Percentiles rank a stretch among this genome's conserved stretches.
Conservation (phyloP, 2,888 invertebrate species). For the Dusona sp. region DNA sequence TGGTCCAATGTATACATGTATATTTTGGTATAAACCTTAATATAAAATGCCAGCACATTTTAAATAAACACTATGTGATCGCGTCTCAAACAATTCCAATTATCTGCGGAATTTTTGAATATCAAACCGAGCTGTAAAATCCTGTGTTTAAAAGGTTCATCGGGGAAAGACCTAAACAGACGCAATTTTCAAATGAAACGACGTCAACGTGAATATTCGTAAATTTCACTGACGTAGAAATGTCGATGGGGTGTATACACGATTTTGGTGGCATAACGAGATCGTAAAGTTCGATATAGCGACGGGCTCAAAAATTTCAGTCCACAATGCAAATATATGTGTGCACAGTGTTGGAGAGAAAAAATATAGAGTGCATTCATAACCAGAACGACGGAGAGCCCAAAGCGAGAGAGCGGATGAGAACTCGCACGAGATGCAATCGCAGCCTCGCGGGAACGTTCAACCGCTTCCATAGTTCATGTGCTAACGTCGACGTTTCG, state of each 20-base stretch:
- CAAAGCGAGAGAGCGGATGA: neutral
- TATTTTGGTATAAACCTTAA: neutral
- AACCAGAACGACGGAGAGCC: neutral
- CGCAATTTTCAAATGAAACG: neutral
- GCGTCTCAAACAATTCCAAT: neutral
- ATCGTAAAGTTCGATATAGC: slow-evolving; percentile 2
- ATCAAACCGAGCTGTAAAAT: neutral
- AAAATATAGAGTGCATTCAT: neutral
- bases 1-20: slow-evolving; percentile 20
- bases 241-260: neutral
- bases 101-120: neutral
- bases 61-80: neutral
- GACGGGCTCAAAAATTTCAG: neutral
- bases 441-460: neutral
- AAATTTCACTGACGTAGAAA: neutral
- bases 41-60: neutral
- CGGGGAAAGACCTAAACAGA: neutral
- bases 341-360: neutral
- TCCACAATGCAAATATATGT: neutral
- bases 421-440: neutral
- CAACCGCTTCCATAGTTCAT: slow-evolving; percentile 3
- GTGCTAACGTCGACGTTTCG: slow-evolving; percentile 9
- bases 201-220: neutral
- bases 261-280: neutral
- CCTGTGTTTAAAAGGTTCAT: neutral